Base-by-base conservation (phyloP, 2,888 invertebrate genomes). In the Stramonita haemastoma region DNA sequence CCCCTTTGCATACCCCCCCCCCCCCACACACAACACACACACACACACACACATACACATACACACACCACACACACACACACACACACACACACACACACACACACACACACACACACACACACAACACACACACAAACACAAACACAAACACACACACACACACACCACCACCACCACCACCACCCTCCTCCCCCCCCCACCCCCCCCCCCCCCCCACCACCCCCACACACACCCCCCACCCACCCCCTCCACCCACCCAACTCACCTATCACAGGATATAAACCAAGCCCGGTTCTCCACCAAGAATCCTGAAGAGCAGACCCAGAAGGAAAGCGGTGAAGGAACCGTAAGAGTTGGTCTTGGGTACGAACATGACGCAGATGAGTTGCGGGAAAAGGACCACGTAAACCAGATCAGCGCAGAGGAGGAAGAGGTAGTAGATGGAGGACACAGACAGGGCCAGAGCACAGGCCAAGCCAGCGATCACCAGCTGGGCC, bases 391-490 rank as follows among this genome's bases (percentile, higher is more conserved):
- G 99, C 0, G 99, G 99, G 96, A 99, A 99, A 93, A 99, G 97
- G 95, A 99, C 99, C 93, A 99, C 99, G 97, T 99, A 99, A 92
- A 99, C 99, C 96, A 99, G 97, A 96, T 99, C 99, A 87, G 99
- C 99, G 96, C 99, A 99, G 97, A 99, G 98, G 91, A 98, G 99
- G 99, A 99, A 99, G 91, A 99, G 97, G 19, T 98, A 99, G 96
- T 99, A 99, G 95, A 99, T 99, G 94, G 99, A 98, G 91, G 98
- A 98, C 94, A 99, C 99, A 92, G 98, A 98, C 94, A 99, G 97
- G 22, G 99, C 99, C 98, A 99, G 99, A 92, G 98, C 97, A 17
- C 99, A 93, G 98, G 95, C 98, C 93, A 99, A 96, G 36, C 98
- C 97, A 22, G 99, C 99, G 90, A 99, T 89, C 1, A 89, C 91